A percentile compares a stretch with the other conserved stretches of the same genome.
Conservation (phyloP, 2,888 invertebrate genomes). For the Hetaerina titia region DNA sequence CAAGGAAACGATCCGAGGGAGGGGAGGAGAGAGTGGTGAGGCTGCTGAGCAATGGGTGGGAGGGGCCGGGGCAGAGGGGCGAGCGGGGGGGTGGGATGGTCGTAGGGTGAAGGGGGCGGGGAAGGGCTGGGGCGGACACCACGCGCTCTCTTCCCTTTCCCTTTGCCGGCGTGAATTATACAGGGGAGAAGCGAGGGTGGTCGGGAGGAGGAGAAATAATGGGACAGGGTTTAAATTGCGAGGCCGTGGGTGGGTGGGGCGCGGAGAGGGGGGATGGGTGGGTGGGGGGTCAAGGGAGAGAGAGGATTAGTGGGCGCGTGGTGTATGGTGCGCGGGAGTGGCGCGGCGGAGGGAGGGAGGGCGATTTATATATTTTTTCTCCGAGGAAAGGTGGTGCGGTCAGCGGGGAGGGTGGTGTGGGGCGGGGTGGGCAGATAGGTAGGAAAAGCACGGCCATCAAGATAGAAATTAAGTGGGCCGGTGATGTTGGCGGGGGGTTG, state of each 20-base stretch:
- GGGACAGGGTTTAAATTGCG: slow-evolving; percentile 68
- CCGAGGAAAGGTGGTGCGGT: slow-evolving; percentile 73
- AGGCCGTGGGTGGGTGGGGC: slow-evolving; percentile 27
- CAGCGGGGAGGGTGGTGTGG: slow-evolving; percentile 71
- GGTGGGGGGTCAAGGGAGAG: slow-evolving; percentile 5
- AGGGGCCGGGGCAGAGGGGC: not conserved
- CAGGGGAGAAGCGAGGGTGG: slow-evolving; percentile 60
- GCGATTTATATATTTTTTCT: slow-evolving; percentile 1
- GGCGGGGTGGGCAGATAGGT: not conserved
- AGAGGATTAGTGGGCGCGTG: slow-evolving; percentile 68
- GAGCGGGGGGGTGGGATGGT: not conserved
- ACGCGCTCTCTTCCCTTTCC: not conserved
- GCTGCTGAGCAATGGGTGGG: not conserved
- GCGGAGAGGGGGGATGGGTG: not conserved
- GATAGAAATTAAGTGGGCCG: slow-evolving; percentile 67
- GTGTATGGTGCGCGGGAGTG: slow-evolving; percentile 59
- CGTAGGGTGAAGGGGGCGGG: not conserved
- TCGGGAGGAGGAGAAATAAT: slow-evolving; percentile 64
- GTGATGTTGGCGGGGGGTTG: slow-evolving; percentile 66
- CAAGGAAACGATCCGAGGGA: slow-evolving; percentile 38
- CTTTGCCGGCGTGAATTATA: slow-evolving; percentile 61
- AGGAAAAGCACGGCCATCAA: slow-evolving; percentile 67
- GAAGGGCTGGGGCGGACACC: no score
- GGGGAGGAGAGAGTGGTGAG: not conserved
- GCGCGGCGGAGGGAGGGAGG: slow-evolving; percentile 68